Conservation (phyloP, 2,797 vertebrate genomes). For the Avahi laniger region DNA sequence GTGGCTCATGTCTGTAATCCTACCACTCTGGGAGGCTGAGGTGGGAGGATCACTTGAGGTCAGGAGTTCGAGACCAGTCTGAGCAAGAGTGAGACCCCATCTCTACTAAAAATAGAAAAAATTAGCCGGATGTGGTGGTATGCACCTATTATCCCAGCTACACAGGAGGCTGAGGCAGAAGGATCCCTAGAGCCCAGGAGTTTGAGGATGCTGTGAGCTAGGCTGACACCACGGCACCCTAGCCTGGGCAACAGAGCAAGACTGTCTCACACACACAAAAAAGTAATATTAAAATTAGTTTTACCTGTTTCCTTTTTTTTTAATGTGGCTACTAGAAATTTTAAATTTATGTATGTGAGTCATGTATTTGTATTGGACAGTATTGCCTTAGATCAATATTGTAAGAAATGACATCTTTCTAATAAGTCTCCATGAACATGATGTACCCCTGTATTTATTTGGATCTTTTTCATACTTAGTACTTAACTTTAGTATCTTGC, state of each 20-base stretch:
- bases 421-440: neutral
- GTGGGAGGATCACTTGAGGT: no score
- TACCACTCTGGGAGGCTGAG: no score
- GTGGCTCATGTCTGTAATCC: no score
- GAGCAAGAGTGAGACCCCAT: no score
- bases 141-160: no score
- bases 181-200: no score
- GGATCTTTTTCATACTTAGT: neutral
- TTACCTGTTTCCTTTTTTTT: neutral
- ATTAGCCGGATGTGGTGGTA: no score
- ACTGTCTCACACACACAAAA: neutral
- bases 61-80: no score
- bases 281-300: constrained; percentile 16
- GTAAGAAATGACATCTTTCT: neutral
- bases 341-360: neutral
- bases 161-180: no score
- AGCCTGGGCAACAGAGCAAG: neutral
- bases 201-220: no score
- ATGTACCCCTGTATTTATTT: neutral
- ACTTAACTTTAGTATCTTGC: neutral
- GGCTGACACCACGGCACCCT: no score
- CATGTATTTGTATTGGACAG: neutral
- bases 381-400: neutral
- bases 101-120: no score
- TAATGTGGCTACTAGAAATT: neutral